These are phyloP conservation scores for Amblyjoppa fuscipennis DNA, from an alignment of 2,888 invertebrate species.

Conservation along the genomic window DNA sequence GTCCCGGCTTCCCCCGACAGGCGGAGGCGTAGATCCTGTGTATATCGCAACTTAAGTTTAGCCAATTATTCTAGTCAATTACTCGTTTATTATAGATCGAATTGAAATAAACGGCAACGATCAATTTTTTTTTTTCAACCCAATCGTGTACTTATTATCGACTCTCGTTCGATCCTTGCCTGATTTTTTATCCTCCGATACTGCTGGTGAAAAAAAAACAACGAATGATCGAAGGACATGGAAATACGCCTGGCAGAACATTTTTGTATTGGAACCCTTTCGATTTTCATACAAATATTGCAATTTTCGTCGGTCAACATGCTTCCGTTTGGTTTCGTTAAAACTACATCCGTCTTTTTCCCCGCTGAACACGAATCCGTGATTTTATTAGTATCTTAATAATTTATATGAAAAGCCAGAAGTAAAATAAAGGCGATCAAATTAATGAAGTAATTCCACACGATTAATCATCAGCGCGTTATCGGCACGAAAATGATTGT, in stretches of 20 bases:
- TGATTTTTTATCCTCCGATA: neutral
- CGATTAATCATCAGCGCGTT: neutral
- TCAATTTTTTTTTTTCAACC: slow-evolving; percentile 42
- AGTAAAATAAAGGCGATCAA: neutral
- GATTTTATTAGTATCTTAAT: too few relatives aligned
- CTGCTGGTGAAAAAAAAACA: neutral
- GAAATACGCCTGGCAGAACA: too few relatives aligned
- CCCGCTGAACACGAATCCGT: too few relatives aligned
- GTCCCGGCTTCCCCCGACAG: slow-evolving; percentile 35
- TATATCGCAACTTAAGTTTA: slow-evolving; percentile 77
- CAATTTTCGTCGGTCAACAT: neutral
- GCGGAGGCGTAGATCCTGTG: slow-evolving; percentile 69
- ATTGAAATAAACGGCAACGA: slow-evolving; percentile 53
- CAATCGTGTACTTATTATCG: slow-evolving; percentile 60
- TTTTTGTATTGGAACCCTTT: too few relatives aligned
- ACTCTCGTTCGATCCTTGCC: neutral
- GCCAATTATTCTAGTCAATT: slow-evolving; percentile 79
- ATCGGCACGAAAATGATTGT: neutral
- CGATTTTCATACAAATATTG: neutral
- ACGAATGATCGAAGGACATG: too few relatives aligned
- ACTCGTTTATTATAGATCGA: slow-evolving; percentile 74
- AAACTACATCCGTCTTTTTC: too few relatives aligned
- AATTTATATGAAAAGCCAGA: neutral
- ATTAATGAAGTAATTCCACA: neutral
- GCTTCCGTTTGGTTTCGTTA: too few relatives aligned